A percentile compares a stretch with the other conserved stretches of the same genome.
phyloP scores from a whole-genome alignment of 2,888 invertebrate genomes.

The Lasiommata megera region DNA sequence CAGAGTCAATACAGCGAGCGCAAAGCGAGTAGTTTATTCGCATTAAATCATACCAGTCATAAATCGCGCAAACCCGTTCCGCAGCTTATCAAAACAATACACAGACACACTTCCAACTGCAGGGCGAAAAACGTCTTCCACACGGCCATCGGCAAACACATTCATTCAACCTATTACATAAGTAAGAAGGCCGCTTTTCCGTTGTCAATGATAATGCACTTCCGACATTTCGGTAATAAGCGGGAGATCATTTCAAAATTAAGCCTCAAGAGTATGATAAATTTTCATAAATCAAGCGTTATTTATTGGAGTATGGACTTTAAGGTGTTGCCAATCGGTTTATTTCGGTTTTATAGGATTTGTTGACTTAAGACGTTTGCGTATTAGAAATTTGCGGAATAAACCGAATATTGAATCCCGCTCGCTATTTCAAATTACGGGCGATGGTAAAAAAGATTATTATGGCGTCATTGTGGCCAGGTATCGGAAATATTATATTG shows the following conservation, averaged over 20 bases:
- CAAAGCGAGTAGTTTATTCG: conserved; percentile 78
- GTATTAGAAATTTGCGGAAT: conserved; percentile 50
- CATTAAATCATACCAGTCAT: conserved; percentile 79
- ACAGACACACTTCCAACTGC: conserved; percentile 75
- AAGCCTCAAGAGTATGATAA: conserved; percentile 79
- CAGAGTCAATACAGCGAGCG: conserved; percentile 70
- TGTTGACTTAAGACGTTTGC: conserved; percentile 56
- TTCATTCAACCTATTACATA: conserved; percentile 47
- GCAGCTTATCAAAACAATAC: conserved; percentile 82
- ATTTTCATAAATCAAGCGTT: conserved; percentile 79
- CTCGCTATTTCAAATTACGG: conserved; percentile 31
- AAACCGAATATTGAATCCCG: conserved; percentile 44
- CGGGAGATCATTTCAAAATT: conserved; percentile 74
- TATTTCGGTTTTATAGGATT: conserved; percentile 63
- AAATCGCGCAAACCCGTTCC: conserved; percentile 79
- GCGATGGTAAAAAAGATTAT: conserved; percentile 31
- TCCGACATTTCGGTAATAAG: conserved; percentile 47
- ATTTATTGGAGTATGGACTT: conserved; percentile 79
- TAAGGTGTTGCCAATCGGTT: conserved; percentile 75
- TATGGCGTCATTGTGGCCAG: conserved; percentile 25
- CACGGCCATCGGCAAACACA: conserved; percentile 40
- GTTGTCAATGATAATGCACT: conserved; percentile 41
- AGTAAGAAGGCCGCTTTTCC: conserved; percentile 57
- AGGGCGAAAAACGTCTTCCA: conserved; percentile 61
- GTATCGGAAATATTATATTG: conserved; percentile 26